Evolutionary conservation across 2,797 vertebrate species (phyloP), one percentile per base, ranked within the genome.

Genomic region (Pygocentrus nattereri): DNA sequence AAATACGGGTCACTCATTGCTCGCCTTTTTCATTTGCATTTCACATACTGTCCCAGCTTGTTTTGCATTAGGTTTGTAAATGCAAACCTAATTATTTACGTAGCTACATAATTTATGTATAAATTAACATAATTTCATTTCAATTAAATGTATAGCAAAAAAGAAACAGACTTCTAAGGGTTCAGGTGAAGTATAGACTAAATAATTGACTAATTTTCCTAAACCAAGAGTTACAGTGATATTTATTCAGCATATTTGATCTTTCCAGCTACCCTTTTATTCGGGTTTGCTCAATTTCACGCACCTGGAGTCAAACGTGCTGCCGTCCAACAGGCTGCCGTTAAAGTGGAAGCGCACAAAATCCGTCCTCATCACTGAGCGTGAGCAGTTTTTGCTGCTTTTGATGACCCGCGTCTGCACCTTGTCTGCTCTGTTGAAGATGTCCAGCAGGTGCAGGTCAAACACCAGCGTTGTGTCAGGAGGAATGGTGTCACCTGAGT

Each of bases 281-380:
- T 44, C 41, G 12, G 41, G 8, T 56, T 56, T 56, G 21, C 52
- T 23, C 6, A 0, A 5, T 19, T 82, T 2, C 31, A 27, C 61
- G 89, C 90, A 99, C 98, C 98, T 99, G 88, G 95, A 97, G 90
- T 98, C 97, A 0, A 99, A 99, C 74, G 86, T 54, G 0, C 94
- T 95, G 68, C 98, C 96, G 0, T 98, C 95, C 49, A 98, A 93
- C 86, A 99, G 93, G 0, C 95, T 96, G 72, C 97, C 98, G 0
- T 99, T 99, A 91, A 97, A 99, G 88, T 98, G 97, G 88, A 99
- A 99, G 19, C 98, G 96, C 68, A 98, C 96, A 0, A 98, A 99
- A 91, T 99, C 98, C 0, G 95, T 93, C 85, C 94, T 94, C 91
- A 95, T 93, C 84, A 99, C 97, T 0, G 96, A 97, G 83, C 98